phyloP scores from a whole-genome alignment of 30 jellyfish, hydroid and myxozoan genomes.

The Pseudorhiza aurosa region DNA sequence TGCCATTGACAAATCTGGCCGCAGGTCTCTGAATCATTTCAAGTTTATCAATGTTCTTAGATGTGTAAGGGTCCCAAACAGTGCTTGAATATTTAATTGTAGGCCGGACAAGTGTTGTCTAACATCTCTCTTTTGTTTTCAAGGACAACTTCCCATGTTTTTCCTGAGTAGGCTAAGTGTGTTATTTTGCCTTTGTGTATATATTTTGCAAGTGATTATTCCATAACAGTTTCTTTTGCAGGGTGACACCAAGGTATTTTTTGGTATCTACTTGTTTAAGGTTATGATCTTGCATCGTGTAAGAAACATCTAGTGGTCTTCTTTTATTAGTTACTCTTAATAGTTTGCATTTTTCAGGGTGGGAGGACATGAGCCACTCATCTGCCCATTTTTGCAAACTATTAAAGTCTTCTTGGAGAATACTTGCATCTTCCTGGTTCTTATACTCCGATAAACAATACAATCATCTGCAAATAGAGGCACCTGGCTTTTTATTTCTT shows the following conservation, averaged over 20 bases:
- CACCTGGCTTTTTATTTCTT: no score
- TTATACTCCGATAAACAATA: background rate
- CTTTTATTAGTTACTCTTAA: background rate
- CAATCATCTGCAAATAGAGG: background rate
- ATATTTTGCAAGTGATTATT: background rate
- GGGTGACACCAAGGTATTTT: background rate
- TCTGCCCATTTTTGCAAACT: constrained; percentile 4
- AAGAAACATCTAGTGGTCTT: background rate
- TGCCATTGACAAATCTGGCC: constrained; percentile 4
- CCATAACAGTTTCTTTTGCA: background rate
- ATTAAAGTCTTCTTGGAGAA: constrained; percentile 13
- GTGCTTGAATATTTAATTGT: constrained; percentile 1
- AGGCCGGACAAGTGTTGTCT: background rate
- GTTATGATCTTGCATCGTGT: background rate
- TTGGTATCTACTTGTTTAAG: no score
- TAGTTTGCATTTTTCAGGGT: constrained; percentile 9
- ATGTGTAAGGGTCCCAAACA: constrained; percentile 8
- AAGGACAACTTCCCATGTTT: background rate
- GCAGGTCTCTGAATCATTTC: constrained; percentile 25
- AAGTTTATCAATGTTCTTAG: background rate
- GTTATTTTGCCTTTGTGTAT: constrained; percentile 5
- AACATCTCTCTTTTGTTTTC: background rate
- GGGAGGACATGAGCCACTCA: constrained; percentile 2
- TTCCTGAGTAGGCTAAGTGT: constrained; percentile 5
- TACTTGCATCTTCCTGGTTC: background rate